Evolutionary conservation across 2,797 vertebrate species (phyloP).

Genomic region (Clarias laeviceps): DNA sequence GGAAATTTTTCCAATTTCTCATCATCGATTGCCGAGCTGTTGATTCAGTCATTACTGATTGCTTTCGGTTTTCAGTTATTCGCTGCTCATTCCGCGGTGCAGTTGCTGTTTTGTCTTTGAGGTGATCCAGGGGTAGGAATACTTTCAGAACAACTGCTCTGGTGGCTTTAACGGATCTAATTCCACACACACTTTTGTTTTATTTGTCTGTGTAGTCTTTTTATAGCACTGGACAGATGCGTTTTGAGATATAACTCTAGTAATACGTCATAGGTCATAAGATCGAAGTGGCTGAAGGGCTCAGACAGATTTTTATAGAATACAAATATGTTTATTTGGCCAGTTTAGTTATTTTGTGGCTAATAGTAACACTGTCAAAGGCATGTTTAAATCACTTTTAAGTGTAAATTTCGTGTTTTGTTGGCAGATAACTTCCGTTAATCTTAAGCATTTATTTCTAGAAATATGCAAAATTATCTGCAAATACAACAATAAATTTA

Average conservation of each 20-base stretch:
- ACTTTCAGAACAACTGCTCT: constrained; percentile 28
- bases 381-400: no score
- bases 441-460: no score
- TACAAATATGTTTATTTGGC: neutral
- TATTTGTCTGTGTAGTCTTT: constrained; percentile 35
- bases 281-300: neutral
- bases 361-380: neutral
- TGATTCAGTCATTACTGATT: neutral
- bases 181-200: constrained; percentile 42
- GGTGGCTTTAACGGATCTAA: constrained; percentile 29
- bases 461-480: no score
- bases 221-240: constrained; percentile 38
- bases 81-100: neutral
- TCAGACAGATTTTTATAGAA: neutral
- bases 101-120: neutral
- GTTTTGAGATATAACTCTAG: neutral
- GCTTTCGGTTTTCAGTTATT: neutral
- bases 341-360: no score
- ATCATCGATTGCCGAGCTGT: no score
- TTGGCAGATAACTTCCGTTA: no score
- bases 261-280: neutral
- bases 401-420: no score
- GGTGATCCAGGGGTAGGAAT: constrained; percentile 31
- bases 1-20: neutral
- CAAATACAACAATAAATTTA: no score